Base-by-base conservation (phyloP, 2,113 vertebrate species). In the Amblyopsis rosae region DNA sequence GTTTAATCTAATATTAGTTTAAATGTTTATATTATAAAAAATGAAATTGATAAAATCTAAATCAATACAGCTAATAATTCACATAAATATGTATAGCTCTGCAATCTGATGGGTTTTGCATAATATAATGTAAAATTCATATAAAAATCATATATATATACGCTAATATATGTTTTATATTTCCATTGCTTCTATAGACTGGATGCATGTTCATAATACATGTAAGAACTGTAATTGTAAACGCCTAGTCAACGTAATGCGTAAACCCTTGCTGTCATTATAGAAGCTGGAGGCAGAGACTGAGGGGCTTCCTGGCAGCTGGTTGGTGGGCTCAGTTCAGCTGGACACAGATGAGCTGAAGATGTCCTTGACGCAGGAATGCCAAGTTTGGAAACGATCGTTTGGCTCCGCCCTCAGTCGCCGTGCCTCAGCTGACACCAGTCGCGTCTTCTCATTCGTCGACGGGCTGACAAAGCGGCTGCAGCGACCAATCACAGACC, bases 261-360 rank as follows among this genome's bases (percentile, higher is more conserved):
- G 51, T 47, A 17, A 66, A 66, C 45, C 62, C 33, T 70, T 65
- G 63, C 51, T 51, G n/a, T 45, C 16, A 6, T 4, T 66, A 54
- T 57, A 95, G 94, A 88, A 73, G 82, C 85, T 94, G 81, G 91
- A 95, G 86, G 79, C 62, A 32, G 90, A 92, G 86, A 91, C 94
- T 15, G 88, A 80, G 41, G 93, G 93, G 62, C 84, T 95, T 0
- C 93, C 94, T 1, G 68, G 17, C 15, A 82, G 72, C 16, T 88
- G 8, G 49, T 49, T 68, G 0, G 81, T 92, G 73, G 89, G 88
- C n/a, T 82, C 93, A 0, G 51, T 95, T 47, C 82, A 92, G 51
- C 85, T 92, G 46, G 79, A 85, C 12, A 93, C 90, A 0, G 90
- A 92, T 1, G 78, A 84, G 11, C 72, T 95, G 77, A 93, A 93